Base-by-base conservation (phyloP, 1,140 invertebrate genomes). In the Camponotus floridanus region DNA sequence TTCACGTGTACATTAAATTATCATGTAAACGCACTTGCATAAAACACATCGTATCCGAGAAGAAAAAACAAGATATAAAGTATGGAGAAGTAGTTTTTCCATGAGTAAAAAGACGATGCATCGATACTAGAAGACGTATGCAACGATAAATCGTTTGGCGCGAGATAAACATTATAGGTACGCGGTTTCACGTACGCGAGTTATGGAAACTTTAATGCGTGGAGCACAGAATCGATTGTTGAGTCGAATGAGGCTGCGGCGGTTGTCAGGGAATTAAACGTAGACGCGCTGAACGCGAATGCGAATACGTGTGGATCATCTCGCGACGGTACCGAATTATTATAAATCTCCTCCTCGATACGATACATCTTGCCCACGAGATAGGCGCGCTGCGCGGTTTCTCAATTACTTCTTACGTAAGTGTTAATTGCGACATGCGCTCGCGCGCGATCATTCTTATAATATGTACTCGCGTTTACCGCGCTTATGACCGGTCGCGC, bases 351-450 rank as follows among this genome's bases (percentile, higher is more conserved):
- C 76, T 64, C 71, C 76, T 64, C 71, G 71, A 86, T 68, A 89
- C 61, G 86, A 86, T 86, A 62, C 74, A 26, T 45, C 74, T 74
- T 71, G 85, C 86, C 80, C 65, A 84, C 73, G 80, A 71, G 73
- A 86, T 87, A 81, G 88, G 79, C 80, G 76, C 70, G 76, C 70
- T 62, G 89, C 78, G 80, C 61, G 76, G 80, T 89, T 89, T 90
- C 89, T 90, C 89, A 89, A 90, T 87, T 89, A 90, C 74, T 68
- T 7, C 67, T 89, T 90, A 86, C 88, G 86, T 55, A 90, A 90
- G 85, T 79, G 70, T 81, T 90, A 90, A 90, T 90, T 90, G 89
- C 88, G 79, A 87, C 87, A 83, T 68, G 78, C 71, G 79, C 79
- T 79, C 70, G 55, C 33, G 70, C 59, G 73, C 79, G 87, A 86